Conservation (phyloP, 2,797 vertebrate species). For the Sardinella longiceps region DNA sequence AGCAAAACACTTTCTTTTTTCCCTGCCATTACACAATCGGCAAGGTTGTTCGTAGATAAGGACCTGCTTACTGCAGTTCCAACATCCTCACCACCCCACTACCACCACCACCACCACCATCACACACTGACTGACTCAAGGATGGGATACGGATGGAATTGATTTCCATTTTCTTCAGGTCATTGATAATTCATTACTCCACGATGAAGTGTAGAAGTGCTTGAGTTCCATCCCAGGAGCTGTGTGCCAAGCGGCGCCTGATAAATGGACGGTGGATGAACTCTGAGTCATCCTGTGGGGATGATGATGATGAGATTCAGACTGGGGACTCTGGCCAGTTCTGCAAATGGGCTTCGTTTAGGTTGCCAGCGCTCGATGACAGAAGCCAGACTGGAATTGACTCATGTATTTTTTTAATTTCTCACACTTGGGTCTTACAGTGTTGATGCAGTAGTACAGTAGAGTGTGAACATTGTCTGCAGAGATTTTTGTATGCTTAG, state of each 20-base stretch:
- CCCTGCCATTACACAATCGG: background rate
- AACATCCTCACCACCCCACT: background rate
- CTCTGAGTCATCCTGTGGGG: background rate
- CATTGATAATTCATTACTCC: constrained; percentile 26
- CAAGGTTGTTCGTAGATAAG: constrained; percentile 17
- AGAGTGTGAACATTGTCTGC: background rate
- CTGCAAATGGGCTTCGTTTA: background rate
- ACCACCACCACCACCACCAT: background rate
- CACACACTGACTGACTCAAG: background rate
- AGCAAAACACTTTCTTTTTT: background rate
- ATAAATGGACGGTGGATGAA: background rate
- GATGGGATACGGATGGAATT: constrained; percentile 7
- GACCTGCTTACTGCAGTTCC: constrained; percentile 6
- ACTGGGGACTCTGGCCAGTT: constrained; percentile 1
- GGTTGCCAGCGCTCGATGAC: background rate
- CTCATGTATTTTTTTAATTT: background rate
- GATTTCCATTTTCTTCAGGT: constrained; percentile 13
- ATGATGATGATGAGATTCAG: background rate
- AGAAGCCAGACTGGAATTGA: constrained; percentile 9
- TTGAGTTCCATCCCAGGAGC: background rate
- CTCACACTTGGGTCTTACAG: background rate
- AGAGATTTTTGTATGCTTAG: background rate
- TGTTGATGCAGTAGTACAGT: background rate
- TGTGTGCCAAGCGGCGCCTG: background rate
- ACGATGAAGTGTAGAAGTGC: constrained; percentile 22